Evolutionary conservation across 2,113 vertebrate species (phyloP), one percentile per base, ranked within the genome.

Genomic region (Gracilinanus agilis): DNA sequence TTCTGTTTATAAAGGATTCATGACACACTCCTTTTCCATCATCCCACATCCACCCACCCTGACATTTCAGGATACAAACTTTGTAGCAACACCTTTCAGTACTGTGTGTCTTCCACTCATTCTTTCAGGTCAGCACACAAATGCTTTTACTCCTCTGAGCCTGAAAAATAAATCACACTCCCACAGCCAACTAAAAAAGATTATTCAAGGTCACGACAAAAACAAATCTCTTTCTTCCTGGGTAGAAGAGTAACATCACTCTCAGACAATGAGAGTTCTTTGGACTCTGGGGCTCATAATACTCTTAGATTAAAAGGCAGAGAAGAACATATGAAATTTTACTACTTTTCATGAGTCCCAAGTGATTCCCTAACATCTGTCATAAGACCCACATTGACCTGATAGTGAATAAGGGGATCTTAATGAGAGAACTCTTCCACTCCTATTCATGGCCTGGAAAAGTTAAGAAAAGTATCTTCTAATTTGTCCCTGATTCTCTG

Each of bases 61-160:
- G 98, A 98, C 98, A 98, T 98, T 98, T 98, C 96, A 97, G 94
- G 89, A 96, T 96, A 95, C 92, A 97, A 97, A 95, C 91, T 96
- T 88, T 88, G 91, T 96, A 40, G 0, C 97, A 96, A 96, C 97
- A 96, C 97, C 53, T 97, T 96, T 97, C 90, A 95, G 95, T 8
- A 23, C 96, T 95, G 97, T 96, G 88, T 97, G 96, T 98, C 97
- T 97, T 97, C 96, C 95, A 97, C 97, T 98, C 92, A 91, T 98
- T 98, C 97, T 97, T 98, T 98, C 97, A 97, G 98, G 98, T 98
- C 98, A 98, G 91, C 61, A 96, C 93, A 44, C 96, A 98, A 97
- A 97, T 96, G 94, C 96, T 98, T 97, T 96, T 96, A 95, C 93
- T 98, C 98, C 95, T 94, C 91, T 95, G 92, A 55, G 94, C 95